A percentile compares a stretch with the other conserved stretches of the same genome.
phyloP scores from a whole-genome alignment of 2,888 invertebrate genomes.

The Tipula unca region DNA sequence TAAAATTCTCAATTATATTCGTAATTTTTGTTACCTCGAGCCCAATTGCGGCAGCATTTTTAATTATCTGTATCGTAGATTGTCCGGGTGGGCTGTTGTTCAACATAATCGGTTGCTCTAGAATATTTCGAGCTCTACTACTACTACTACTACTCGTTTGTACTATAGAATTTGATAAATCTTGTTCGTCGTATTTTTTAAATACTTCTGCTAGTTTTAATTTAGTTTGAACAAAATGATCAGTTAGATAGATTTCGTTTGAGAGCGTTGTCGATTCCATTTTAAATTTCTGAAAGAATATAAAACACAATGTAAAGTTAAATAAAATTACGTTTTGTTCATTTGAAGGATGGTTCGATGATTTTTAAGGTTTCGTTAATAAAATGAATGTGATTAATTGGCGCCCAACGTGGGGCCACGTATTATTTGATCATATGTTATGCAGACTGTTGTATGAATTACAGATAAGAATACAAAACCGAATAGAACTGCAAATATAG shows the following conservation, averaged over 20 bases:
- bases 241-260: slow-evolving; percentile 59
- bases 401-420: not conserved
- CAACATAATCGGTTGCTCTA: not conserved
- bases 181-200: slow-evolving; percentile 34
- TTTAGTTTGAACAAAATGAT: slow-evolving; percentile 47
- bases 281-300: slow-evolving; percentile 55
- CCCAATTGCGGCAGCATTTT: slow-evolving; percentile 48
- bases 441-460: no score
- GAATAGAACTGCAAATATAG: no score
- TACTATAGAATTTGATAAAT: slow-evolving; percentile 24
- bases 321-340: no score
- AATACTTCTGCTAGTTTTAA: slow-evolving; percentile 35
- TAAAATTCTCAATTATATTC: slow-evolving; percentile 52
- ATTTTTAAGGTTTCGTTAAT: no score
- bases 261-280: slow-evolving; percentile 55
- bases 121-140: not conserved
- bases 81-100: not conserved
- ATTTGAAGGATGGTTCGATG: no score
- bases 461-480: no score
- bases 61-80: slow-evolving; percentile 34
- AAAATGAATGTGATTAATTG: no score
- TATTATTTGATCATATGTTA: no score
- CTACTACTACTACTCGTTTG: slow-evolving; percentile 22
- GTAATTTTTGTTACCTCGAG: slow-evolving; percentile 53
- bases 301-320: slow-evolving; percentile 15